Evolutionary conservation across 2,888 invertebrate species (phyloP), one percentile per base, ranked within the genome.

Genomic region (Hypselothyrea guttata): DNA sequence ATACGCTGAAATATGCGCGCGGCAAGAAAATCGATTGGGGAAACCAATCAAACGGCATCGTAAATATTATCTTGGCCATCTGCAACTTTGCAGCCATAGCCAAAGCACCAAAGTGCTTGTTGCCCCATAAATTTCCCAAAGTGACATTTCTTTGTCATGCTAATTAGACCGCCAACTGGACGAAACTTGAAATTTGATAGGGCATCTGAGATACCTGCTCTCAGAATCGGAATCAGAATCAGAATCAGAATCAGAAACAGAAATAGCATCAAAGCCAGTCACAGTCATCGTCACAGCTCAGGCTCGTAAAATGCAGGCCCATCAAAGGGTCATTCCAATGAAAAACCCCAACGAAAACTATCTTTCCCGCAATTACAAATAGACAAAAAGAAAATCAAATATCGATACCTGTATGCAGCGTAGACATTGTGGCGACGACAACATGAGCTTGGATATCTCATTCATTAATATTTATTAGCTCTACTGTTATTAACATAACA

Each of bases 111-210:
- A 68, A 78, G 71, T 75, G 84, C 68, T 58, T 48, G 40, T 48
- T 48, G 61, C 62, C 61, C 58, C 75, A 84, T 85, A 82, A 84
- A 85, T 78, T 72, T 68, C 55, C 46, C 51, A 59, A 71, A 68
- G 75, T 75, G 84, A 77, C 79, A 71, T 71, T 72, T 71, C 87
- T 87, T 87, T 87, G 87, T 87, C 78, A 87, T 87, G 86, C 86
- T 87, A 87, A 87, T 87, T 83, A 83, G 77, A 75, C 87, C 86
- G 87, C 86, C 73, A 63, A 70, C 71, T 71, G 63, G 63, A 16
- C 61, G 63, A 60, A 69, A 75, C 68, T 22, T 22, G 86, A 82
- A 86, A 87, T 77, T 77, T 66, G 86, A 87, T 86, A 84, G 68
- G 55, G 70, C 81, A 84, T 86, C 86, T 85, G 61, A 86, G 74